These are phyloP conservation scores for Lophius americanus DNA, from an alignment of 2,797 vertebrate species.

Conservation along the genomic window DNA sequence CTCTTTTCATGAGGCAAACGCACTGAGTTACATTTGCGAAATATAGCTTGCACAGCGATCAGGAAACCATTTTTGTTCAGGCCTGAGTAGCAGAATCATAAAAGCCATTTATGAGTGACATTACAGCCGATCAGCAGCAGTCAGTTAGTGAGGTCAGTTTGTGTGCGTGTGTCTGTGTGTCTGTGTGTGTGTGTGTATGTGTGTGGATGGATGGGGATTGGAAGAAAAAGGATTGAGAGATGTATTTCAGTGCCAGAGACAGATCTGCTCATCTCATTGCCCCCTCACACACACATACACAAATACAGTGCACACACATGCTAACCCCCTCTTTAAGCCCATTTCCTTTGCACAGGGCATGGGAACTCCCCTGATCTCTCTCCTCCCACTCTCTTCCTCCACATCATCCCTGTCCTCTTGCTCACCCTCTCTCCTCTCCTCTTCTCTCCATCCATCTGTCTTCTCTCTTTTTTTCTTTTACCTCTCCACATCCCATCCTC, in stretches of 20 bases:
- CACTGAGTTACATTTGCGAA: neutral
- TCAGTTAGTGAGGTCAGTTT: slow-evolving; percentile 16
- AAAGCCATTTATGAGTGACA: slow-evolving; percentile 56
- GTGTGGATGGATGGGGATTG: slow-evolving; percentile 39
- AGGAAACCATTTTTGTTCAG: slow-evolving; percentile 35
- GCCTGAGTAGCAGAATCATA: slow-evolving; percentile 49
- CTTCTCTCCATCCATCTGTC: slow-evolving; percentile 40
- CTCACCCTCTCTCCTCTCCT: slow-evolving; percentile 68
- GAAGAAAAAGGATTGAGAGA: slow-evolving; percentile 7
- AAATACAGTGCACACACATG: slow-evolving; percentile 53
- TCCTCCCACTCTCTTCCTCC: slow-evolving; percentile 76
- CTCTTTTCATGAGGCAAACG: neutral
- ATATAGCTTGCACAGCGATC: neutral
- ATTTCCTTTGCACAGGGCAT: slow-evolving; percentile 86
- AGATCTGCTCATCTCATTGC: slow-evolving; percentile 81
- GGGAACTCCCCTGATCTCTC: slow-evolving; percentile 81
- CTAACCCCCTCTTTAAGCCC: slow-evolving; percentile 75
- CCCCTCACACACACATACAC: slow-evolving; percentile 49
- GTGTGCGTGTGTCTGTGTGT: slow-evolving; percentile 9
- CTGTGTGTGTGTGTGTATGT: slow-evolving; percentile 5
- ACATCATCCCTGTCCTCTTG: slow-evolving; percentile 71
- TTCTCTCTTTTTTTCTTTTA: slow-evolving; percentile 41
- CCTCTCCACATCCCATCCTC: slow-evolving; percentile 58
- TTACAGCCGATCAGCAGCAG: slow-evolving; percentile 27
- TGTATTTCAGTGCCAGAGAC: slow-evolving; percentile 69